Evolutionary conservation across 2,797 vertebrate species (phyloP).

Genomic region (Poecile montanus): DNA sequence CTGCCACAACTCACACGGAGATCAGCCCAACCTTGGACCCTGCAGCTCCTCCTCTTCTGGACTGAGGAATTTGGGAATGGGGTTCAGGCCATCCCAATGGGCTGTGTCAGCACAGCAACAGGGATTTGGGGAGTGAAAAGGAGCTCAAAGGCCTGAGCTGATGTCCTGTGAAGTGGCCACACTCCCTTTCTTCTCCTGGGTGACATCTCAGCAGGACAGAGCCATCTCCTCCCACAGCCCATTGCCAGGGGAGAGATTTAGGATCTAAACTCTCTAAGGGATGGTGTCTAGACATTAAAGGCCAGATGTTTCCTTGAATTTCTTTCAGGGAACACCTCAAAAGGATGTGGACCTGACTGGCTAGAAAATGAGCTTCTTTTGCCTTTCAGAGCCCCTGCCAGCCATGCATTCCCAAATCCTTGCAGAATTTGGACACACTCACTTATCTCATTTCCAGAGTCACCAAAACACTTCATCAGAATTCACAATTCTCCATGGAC

Average conservation of each 20-base stretch:
- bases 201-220: neutral
- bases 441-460: neutral
- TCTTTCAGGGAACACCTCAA: neutral
- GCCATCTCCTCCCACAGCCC: neutral
- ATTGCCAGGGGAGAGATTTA: neutral
- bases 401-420: neutral
- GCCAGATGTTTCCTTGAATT: neutral
- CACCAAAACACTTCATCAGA: neutral
- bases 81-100: neutral
- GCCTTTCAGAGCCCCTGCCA: neutral
- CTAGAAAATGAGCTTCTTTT: neutral
- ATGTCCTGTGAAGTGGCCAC: neutral
- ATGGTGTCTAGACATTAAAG: neutral
- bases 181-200: neutral
- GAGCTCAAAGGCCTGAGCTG: neutral
- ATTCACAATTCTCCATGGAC: neutral
- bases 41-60: fast-evolving
- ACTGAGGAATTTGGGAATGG: neutral
- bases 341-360: neutral
- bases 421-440: neutral
- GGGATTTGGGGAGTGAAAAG: neutral
- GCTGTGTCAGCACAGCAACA: neutral
- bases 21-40: neutral
- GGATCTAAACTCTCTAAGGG: neutral
- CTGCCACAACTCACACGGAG: neutral